Evolutionary conservation across 2,797 vertebrate genomes (phyloP), one percentile per base, ranked within the genome.

Genomic region (Falco naumanni): DNA sequence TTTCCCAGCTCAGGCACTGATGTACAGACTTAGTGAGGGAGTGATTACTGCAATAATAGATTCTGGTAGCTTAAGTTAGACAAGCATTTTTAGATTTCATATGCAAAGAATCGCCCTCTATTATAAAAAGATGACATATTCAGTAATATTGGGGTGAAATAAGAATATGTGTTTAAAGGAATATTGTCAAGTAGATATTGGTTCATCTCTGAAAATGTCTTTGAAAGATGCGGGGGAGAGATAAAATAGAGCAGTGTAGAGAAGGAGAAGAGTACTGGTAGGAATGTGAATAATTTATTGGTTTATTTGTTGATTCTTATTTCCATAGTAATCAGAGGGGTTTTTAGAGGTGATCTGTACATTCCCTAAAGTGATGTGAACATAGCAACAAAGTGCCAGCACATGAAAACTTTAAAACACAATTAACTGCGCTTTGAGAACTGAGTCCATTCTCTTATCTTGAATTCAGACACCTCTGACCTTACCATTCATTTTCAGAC

Each of bases 41-140:
- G 75, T 87, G 96, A 97, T 97, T 95, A 94, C 89, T 95, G 93
- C 95, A 97, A 90, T 95, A 97, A 98, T 91, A 96, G 96, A 97
- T 95, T 97, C 97, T 84, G 39, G 19, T 94, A 94, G 93, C 96
- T 97, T 97, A 96, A 94, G 86, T 89, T 95, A 95, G 95, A 74
- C 91, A 95, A 95, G 93, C 89, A 94, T 92, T 96, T 97, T 97
- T 29, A 29, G 85, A 94, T 91, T 96, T 96, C 94, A 91, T 94
- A 92, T 75, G 95, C 96, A 96, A 97, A 96, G 94, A 84, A 90
- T 90, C 2, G 0, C 91, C 79, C 70, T 96, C 93, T 86, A 59
- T 82, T 93, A 53, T 86, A 81, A 93, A 97, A 96, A 82, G 59
- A 96, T 54, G 33, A 59, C 54, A 48, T 70, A 47, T 25, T 87